A percentile compares a stretch with the other conserved stretches of the same genome.
phyloP scores from a whole-genome alignment of 2,888 invertebrate genomes.

The Coelinius sp. region DNA sequence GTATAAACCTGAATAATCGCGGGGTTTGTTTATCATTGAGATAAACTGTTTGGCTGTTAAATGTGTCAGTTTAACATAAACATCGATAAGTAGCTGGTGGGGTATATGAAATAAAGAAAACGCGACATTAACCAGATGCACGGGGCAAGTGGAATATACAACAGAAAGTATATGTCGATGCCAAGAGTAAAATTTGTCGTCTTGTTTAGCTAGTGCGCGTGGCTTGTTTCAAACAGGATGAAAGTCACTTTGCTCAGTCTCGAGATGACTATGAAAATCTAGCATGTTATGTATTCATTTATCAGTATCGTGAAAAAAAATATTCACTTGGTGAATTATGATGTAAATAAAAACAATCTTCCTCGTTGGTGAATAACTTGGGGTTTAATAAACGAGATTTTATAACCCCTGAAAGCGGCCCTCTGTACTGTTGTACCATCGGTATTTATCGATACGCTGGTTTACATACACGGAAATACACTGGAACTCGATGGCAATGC shows the following conservation, averaged over 20 bases:
- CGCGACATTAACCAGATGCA: slow-evolving; percentile 65
- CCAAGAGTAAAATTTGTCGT: background rate
- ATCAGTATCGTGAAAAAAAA: background rate
- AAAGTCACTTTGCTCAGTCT: slow-evolving; percentile 27
- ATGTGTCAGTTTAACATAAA: slow-evolving; percentile 66
- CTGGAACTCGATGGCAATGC: slow-evolving; percentile 14
- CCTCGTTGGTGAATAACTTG: background rate
- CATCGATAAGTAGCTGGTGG: slow-evolving; percentile 65
- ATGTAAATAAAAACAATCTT: slow-evolving; percentile 9
- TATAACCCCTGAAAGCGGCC: slow-evolving; percentile 20
- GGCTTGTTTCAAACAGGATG: slow-evolving; percentile 40
- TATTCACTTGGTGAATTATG: background rate
- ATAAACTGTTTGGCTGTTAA: slow-evolving; percentile 63
- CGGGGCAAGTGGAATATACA: slow-evolving; percentile 29
- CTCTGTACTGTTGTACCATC: slow-evolving; percentile 38
- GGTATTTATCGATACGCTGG: slow-evolving; percentile 46
- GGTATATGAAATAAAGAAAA: slow-evolving; percentile 44
- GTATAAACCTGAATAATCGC: slow-evolving; percentile 28
- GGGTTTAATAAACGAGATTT: slow-evolving; percentile 21
- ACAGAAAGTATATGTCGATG: slow-evolving; percentile 32
- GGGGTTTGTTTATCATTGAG: slow-evolving; percentile 63
- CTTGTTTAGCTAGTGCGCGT: slow-evolving; percentile 28
- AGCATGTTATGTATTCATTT: background rate
- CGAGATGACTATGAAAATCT: background rate
- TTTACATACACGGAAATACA: slow-evolving; percentile 24